Base-by-base conservation (phyloP, 2,888 invertebrate species). In the Steinernema hermaphroditum region DNA sequence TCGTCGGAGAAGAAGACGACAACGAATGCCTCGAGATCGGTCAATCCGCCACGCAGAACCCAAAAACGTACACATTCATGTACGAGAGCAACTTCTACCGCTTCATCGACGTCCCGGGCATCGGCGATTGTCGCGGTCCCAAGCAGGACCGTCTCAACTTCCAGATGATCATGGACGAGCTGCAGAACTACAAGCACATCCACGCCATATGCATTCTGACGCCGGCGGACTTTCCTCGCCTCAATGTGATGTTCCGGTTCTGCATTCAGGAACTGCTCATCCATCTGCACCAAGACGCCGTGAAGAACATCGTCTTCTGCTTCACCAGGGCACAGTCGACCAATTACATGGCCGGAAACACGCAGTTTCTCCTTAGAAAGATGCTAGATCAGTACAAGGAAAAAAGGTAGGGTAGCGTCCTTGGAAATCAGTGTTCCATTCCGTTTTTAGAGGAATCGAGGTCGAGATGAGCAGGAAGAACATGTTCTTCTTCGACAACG, bases 81-180 rank as follows among this genome's bases (percentile, higher is more conserved):
- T 19, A n/a, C 29, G 12, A 44, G 19, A 32, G 44, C 34, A 6
- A 19, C 16, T 19, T 27, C 49, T 12, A 43, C n/a, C 73, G 78
- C 0, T 50, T 83, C 29, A 80, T 82, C 49, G 82, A 82, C 72
- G 83, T 81, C 4, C 82, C 83, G 4, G 82, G 82, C 6, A 74
- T 83, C n/a, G 81, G 80, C 19, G 82, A 82, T 71, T 76, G 76
- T 2, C 24, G 73, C 0, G 83, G 83, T 0, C 16, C 75, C 12
- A 76, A 77, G 16, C 74, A 78, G 68, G 82, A 82, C 69, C 78
- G 77, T 19, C 34, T 44, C 29, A 83, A 82, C 70, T 76, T 79
- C 70, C 50, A 57, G 49, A 74, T 69, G 29, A 78, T 76, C 41
- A 32, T 78, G n/a, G 1, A 54, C 19, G 54, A 68, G 24, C 16